phyloP scores from a whole-genome alignment of 2,113 vertebrate genomes.

The Lophotis ruficrista region DNA sequence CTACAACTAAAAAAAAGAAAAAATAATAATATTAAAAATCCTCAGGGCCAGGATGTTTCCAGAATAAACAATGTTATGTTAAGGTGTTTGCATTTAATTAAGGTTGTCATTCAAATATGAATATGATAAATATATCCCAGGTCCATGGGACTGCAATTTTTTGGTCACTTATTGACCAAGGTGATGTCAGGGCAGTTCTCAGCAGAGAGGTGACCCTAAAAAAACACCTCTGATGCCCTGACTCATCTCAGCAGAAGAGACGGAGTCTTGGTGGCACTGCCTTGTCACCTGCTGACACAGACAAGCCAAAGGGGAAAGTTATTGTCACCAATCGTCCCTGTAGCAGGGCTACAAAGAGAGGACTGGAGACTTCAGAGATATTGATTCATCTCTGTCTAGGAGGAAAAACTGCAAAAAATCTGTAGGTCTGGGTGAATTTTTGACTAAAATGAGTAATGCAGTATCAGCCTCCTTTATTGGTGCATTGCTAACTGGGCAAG shows the following conservation, averaged over 20 bases:
- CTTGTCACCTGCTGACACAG: background rate
- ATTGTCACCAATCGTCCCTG: accelerated
- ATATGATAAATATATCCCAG: background rate
- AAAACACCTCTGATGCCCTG: background rate
- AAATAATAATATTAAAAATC: background rate
- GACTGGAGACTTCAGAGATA: background rate
- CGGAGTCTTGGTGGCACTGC: background rate
- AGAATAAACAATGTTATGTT: background rate
- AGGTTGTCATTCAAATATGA: background rate
- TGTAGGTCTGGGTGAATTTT: background rate
- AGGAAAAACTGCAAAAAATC: background rate
- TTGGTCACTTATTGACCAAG: background rate
- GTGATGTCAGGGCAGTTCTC: background rate
- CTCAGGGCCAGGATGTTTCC: background rate
- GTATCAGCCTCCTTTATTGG: background rate
- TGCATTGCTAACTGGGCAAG: background rate
- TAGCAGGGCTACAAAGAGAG: background rate
- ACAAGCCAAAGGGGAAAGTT: background rate
- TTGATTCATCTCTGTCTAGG: background rate
- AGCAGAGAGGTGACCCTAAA: background rate
- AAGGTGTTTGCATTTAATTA: background rate
- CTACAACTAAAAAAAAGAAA: background rate
- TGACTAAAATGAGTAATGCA: background rate
- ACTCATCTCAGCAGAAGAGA: background rate
- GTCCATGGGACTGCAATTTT: background rate